Base-by-base conservation (phyloP, 2,113 vertebrate genomes). In the Lampris incognitus region DNA sequence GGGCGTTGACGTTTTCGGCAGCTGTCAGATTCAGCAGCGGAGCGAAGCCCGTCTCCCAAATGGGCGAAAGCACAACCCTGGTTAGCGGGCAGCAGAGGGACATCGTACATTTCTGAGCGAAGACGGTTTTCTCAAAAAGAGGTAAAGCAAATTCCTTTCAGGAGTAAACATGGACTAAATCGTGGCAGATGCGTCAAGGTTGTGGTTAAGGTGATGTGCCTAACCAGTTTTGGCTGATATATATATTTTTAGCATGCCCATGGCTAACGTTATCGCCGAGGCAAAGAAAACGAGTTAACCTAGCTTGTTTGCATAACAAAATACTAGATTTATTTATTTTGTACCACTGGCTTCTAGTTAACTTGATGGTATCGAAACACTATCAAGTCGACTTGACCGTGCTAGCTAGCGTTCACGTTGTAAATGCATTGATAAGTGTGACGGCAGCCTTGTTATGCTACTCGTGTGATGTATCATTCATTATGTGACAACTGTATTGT, bases 181-280 rank as follows among this genome's bases (percentile, higher is more conserved):
- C 3, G 1, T 39, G 9, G 4, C 54, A 72, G n/a, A 66, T 49
- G 54, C 60, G 50, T 24, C 1, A 24, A 40, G 52, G 7, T 36
- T 1, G 6, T 48, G 51, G 11, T 13, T 5, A 39, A 13, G 51
- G 49, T 39, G 42, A 6, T 6, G 5, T 54, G 9, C 8, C 36
- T 24, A 9, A 57, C 8, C 40, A 1, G 7, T n/a, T 4, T 58
- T 2, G 24, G 55, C 66, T 76, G 74, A 71, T 85, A 87, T 88
- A 89, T 92, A 71, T 85, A 87, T 88, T 90, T 92, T 90, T 88
- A 91, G 88, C 89, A 69, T 65, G 44, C 42, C 54, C 37, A 63
- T 66, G 64, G 83, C 69, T 78, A 75, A 9, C 61, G 72, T 68
- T 76, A 77, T 76, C 71, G 46, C 55, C 63, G 55, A 6, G 61